These are phyloP conservation scores for Nannoperca obscura DNA, from an alignment of 2,797 vertebrate species.

Conservation along the genomic window DNA sequence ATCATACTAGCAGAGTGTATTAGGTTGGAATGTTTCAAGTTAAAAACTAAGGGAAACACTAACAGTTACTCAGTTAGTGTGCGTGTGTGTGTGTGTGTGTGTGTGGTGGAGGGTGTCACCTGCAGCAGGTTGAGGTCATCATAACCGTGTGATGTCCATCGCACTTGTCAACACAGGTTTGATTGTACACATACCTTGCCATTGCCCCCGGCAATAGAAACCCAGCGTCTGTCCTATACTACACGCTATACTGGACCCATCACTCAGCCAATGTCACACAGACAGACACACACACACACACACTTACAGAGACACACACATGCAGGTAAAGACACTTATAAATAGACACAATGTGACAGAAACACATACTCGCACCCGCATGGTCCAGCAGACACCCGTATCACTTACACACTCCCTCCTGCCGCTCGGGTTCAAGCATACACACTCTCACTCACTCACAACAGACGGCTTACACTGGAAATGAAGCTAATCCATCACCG, in stretches of 20 bases:
- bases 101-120: conserved; percentile 45
- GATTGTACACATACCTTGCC: conserved; percentile 84
- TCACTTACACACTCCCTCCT: conserved; percentile 71
- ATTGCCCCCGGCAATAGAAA: conserved; percentile 75
- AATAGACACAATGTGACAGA: conserved; percentile 62
- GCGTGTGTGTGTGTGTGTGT: neutral
- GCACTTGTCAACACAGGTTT: conserved; percentile 84
- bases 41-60: conserved; percentile 21
- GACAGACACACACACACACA: conserved; percentile 29
- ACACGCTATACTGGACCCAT: conserved; percentile 74
- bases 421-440: conserved; percentile 76
- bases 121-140: conserved; percentile 76
- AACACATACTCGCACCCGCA: conserved; percentile 63
- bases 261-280: conserved; percentile 75
- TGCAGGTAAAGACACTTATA: conserved; percentile 61
- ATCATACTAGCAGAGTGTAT: neutral
- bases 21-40: neutral
- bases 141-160: conserved; percentile 79
- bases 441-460: conserved; percentile 69
- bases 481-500: conserved; percentile 87
- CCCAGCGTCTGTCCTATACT: conserved; percentile 66
- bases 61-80: conserved; percentile 12
- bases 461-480: conserved; percentile 81
- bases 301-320: conserved; percentile 44
- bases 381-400: conserved; percentile 77